A percentile compares a stretch with the other conserved stretches of the same genome.
phyloP scores from a whole-genome alignment of 1,140 invertebrate species.

The Euwallacea fornicatus region DNA sequence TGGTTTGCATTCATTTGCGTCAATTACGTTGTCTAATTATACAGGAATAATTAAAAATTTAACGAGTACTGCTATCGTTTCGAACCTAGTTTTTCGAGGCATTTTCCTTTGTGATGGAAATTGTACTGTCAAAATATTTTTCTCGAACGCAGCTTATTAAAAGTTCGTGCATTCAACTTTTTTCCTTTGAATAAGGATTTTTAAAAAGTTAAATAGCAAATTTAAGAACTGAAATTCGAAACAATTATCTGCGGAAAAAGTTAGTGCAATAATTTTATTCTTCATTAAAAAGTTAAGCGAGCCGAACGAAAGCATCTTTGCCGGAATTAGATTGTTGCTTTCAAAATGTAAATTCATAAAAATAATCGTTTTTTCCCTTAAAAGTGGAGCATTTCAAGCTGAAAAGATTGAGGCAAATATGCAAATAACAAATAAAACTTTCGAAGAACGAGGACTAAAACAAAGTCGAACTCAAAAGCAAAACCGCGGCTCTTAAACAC shows the following conservation, averaged over 20 bases:
- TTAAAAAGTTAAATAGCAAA: slow-evolving; percentile 4
- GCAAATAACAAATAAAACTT: slow-evolving; percentile 5
- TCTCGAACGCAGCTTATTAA: background rate
- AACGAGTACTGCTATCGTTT: too few relatives aligned
- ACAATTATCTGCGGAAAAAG: slow-evolving; percentile 3
- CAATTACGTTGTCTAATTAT: too few relatives aligned
- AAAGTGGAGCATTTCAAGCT: too few relatives aligned
- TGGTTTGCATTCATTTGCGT: too few relatives aligned
- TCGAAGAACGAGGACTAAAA: background rate
- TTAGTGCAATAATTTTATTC: slow-evolving; percentile 6
- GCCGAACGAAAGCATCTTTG: background rate
- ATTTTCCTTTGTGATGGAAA: too few relatives aligned
- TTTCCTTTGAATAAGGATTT: slow-evolving; percentile 1
- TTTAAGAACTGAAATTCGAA: background rate
- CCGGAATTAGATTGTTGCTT: background rate
- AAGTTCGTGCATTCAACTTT: background rate
- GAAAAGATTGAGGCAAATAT: background rate
- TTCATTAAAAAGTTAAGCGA: slow-evolving; percentile 12
- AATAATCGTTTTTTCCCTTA: too few relatives aligned
- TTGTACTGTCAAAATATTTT: too few relatives aligned
- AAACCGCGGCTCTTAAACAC: background rate
- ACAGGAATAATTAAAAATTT: too few relatives aligned
- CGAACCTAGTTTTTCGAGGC: too few relatives aligned
- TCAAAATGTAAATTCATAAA: too few relatives aligned
- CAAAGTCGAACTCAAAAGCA: background rate